Evolutionary conservation across 2,113 vertebrate genomes (phyloP), one percentile per base, ranked within the genome.

Genomic region (Hypomesus transpacificus): DNA sequence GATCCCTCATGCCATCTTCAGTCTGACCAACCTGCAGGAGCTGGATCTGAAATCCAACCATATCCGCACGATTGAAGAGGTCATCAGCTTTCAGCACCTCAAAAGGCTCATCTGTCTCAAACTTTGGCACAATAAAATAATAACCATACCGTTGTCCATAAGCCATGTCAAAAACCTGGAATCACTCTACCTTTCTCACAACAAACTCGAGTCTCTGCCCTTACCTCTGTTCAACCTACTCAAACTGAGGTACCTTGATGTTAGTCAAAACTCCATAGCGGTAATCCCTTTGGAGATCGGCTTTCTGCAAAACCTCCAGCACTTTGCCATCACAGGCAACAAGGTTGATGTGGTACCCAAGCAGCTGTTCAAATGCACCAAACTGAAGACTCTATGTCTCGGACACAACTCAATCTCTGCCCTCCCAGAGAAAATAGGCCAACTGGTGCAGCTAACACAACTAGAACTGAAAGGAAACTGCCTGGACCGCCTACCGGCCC

Each of bases 41-140:
- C 89, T 99, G 75, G 97, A 99, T 84, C 88, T 99, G 67, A 99
- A 99, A 80, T 94, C 95, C n/a, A 99, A 99, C 70, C 96, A 93
- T 84, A 98, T 99, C 74, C 95, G 96, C 73, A 98, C 95, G 80
- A 98, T 99, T 52, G 97, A 98, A 87, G 97, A 99, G 90, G 91
- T 99, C 77, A 98, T 99, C 78, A 99, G 97, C 87, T 98, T 99
- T 82, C 97, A 99, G 84, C 97, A 99, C 82, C 92, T 99, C 60
- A 99, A 98, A 90, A 94, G 96, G 82, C 90, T 99, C 74, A 96
- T 93, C 9, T 97, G 94, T 86, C 94, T 99, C 83, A 99, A 98
- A 82, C 89, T 99, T 57, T 99, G 96, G 97, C 95, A 99, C 90
- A 99, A 99, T 83, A 98, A 96, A 87, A 98, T 99, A 75, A 95